Evolutionary conservation across 1,140 invertebrate genomes (phyloP), one percentile per base, ranked within the genome.

Genomic region (Vollenhovia emeryi): DNA sequence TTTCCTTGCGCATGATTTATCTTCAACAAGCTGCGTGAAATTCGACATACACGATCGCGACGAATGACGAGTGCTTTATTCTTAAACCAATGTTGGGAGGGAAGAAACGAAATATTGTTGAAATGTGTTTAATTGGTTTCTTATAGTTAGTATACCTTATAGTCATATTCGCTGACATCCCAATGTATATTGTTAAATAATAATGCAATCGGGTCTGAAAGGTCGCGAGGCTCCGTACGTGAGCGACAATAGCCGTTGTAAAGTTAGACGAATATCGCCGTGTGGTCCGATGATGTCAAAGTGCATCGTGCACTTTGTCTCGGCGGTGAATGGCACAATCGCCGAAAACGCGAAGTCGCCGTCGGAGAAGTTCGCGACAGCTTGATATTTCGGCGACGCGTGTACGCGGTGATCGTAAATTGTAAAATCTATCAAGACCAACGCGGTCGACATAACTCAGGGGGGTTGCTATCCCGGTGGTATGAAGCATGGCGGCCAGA

Each of bases 401-500:
- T 85, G 79, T 84, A 90, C 87, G 76, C 73, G 64, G 79, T 57
- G 90, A 93, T 94, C 94, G 93, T 95, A 95, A 94, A 95, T 95
- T 94, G 93, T 94, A 93, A 95, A 95, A 95, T 95, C 94, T 95
- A 95, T 95, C 94, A 95, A 94, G 94, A 95, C 92, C 94, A 95
- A 94, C 93, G 93, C 91, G 92, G 92, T 93, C 92, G 92, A 94
- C 94, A 95, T 95, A 95, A 95, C 92, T 95, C 94, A 95, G 93
- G 89, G 78, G 90, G 91, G 89, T 91, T 89, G 87, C 90, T 89
- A 92, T 88, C 87, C 87, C 91, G 89, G 90, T 93, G 91, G 92
- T 94, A 94, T 94, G 94, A 94, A 94, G 93, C 94, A 94, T 95
- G 93, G 94, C 91, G 92, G 91, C 93, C 93, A 95, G 93, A 94